Evolutionary conservation across 2,113 vertebrate species (phyloP), one percentile per base, ranked within the genome.

Genomic region (Cryptomyrus ogoouensis): DNA sequence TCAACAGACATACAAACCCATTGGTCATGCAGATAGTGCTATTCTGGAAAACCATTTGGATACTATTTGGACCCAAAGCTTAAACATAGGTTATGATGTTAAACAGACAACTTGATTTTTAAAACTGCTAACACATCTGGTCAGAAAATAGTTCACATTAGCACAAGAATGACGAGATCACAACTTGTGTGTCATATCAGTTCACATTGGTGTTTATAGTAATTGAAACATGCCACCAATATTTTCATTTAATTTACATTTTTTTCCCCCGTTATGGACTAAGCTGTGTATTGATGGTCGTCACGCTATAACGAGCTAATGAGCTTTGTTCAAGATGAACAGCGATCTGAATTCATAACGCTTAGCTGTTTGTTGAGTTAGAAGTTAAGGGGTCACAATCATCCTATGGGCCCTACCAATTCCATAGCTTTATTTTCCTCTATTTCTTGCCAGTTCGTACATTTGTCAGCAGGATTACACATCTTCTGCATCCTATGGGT

Each of bases 1-100:
- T 96, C 91, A 95, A 96, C 94, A 97, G 96, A 97, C 96, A 95
- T 89, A 96, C 94, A 95, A 96, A 96, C 94, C 96, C 97, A 96
- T 93, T 94, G 96, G 94, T 97, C 98, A 98, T 98, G 98, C 98
- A 97, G 97, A 93, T 95, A 97, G 97, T 96, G 97, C 97, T 96
- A 95, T 94, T 95, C 93, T 95, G 95, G 95, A 94, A 93, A 96
- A 96, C 96, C 94, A 95, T 92, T 96, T 94, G 96, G 96, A 97
- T 95, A 97, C 97, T 93, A 97, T 93, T 95, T 94, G 95, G 97
- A 97, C 96, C 95, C 95, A 96, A 96, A 97, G 96, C 96, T 96
- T 95, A 94, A 96, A 98, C 95, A 90, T 95, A 96, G 95, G 97
- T 96, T 96, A 89, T 96, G 97, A 95, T 95, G 95, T 95, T 95